Evolutionary conservation across 2,888 invertebrate genomes (phyloP), one percentile per base, ranked within the genome.

Genomic region (Lasioglossum malachurum): DNA sequence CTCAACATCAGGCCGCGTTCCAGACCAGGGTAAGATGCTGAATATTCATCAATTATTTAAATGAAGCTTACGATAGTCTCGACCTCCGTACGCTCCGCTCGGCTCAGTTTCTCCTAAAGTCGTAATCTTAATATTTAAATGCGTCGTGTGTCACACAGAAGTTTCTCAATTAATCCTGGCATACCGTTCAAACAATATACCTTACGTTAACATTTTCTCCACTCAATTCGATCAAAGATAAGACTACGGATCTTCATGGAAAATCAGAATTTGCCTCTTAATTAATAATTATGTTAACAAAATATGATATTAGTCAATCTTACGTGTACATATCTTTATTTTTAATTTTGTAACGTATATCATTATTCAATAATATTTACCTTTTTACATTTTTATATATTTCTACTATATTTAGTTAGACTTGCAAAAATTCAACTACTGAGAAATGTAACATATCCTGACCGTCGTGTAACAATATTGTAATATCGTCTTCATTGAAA

Each of bases 1-100:
- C 97, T 80, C 97, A 97, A 93, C 96, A 97, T 94, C 95, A 96
- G 88, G 96, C 97, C 86, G 97, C 97, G 73, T 97, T 97, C 93
- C 97, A 97, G 94, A 96, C 97, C 10, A 96, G 97, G 95, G 97
- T 97, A 95, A 95, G 80, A 75, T 12, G 67, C 38, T 23, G n/a
- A 76, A 64, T 27, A 78, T 74, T 19, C 49, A 35, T 38, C 16
- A 19, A 69, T 27, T 60, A 41, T 60, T 49, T 31, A 35, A 27
- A 41, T 60, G 23, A 19, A 19, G 38, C 23, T 41, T n/a, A n/a
- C 4, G 69, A 69, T 69, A 69, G 69, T 12, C 12, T n/a, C 38
- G 23, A n/a, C 38, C 69, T 38, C 35, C 38, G 69, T 69, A 35
- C 69, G 35, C 41, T 69, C 38, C 69, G 35, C 41, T 69, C 38